Base-by-base conservation (phyloP, 2,113 vertebrate species). In the Melospiza georgiana region DNA sequence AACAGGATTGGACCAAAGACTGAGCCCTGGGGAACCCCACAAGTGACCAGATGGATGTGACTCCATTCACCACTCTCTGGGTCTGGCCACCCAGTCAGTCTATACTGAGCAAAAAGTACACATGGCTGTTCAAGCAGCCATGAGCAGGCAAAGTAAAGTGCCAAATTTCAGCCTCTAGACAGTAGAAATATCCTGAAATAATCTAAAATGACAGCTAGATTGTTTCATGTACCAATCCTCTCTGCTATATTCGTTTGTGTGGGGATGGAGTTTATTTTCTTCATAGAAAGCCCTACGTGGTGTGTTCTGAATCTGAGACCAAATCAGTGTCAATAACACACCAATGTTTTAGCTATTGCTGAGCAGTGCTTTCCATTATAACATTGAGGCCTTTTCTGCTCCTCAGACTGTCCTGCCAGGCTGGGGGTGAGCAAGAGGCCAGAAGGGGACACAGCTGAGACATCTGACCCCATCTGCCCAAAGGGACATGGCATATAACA, bases 401-500 rank as follows among this genome's bases (percentile, higher is more conserved):
- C 41, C 46, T 76, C 55, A 23, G 11, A 15, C 18, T 16, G 12
- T 27, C n/a, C 30, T 7, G 8, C 7, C 61, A 54, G 63, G 54
- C 37, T 54, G 31, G 2, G 20, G 21, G 15, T 25, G 13, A 14
- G 13, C n/a, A 55, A 35, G 30, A 54, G 41, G 25, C 25, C 41
- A 76, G 41, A 25, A 48, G 8, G n/a, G 25, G 35, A 79, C 52
- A 67, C 12, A 49, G 43, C 5, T 61, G n/a, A 82, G n/a, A 75
- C 30, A 46, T 10, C n/a, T 24, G 46, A 61, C 23, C 33, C 39
- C 22, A 69, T n/a, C 3, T 41, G 24, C 55, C 48, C 48, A 49
- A 55, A 41, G 10, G 12, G 10, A 33, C 22, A 33, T 76, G 8
- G 3, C n/a, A 37, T 12, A n/a, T 1, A 2, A 22, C 3, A 5